Conservation (phyloP, 2,888 invertebrate genomes). For the Monochamus alternatus region DNA sequence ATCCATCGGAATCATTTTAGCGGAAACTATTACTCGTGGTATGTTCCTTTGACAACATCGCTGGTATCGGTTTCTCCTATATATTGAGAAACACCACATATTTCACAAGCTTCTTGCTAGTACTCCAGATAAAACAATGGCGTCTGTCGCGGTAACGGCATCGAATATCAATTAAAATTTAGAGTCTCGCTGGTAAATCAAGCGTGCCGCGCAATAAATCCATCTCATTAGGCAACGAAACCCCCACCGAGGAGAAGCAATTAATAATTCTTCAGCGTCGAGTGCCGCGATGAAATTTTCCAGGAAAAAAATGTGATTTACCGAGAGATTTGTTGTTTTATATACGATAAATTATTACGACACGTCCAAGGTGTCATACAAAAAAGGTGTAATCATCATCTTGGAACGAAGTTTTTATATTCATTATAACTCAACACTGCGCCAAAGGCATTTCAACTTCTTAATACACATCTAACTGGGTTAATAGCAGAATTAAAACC, state of each 20-base stretch:
- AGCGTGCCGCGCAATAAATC: slow-evolving; percentile 17
- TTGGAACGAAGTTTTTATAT: no score
- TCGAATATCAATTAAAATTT: slow-evolving; percentile 25
- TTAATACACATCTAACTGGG: no score
- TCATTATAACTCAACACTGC: no score
- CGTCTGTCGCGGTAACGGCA: background rate
- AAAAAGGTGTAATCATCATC: no score
- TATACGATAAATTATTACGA: background rate
- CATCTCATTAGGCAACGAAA: slow-evolving; percentile 19
- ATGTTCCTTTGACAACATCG: no score
- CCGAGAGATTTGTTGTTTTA: background rate
- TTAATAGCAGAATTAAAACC: no score
- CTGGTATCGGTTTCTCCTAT: no score
- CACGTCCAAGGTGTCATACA: background rate
- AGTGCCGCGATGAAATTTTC: background rate
- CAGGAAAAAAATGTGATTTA: background rate
- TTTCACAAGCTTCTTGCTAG: no score
- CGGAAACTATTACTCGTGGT: no score
- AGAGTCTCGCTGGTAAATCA: slow-evolving; percentile 17
- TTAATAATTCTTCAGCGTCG: slow-evolving; percentile 3
- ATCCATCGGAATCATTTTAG: no score
- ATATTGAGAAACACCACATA: no score
- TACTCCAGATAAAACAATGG: background rate
- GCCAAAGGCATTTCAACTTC: no score
- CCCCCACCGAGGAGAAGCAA: background rate